Evolutionary conservation across 2,888 invertebrate species (phyloP), one percentile per base, ranked within the genome.

Genomic region (Eugnorisma glareosa): DNA sequence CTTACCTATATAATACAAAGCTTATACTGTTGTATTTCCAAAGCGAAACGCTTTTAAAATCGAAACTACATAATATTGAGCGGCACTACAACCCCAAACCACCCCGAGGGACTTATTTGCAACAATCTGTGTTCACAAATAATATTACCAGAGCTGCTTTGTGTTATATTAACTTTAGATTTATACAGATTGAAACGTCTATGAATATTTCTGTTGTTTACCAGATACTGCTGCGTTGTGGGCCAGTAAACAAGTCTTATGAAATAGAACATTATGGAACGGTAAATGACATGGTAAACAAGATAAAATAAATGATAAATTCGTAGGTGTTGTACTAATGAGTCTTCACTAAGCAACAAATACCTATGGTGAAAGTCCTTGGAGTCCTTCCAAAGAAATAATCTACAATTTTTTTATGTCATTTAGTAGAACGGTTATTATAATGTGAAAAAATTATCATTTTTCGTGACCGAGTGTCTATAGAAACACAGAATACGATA

Each of bases 61-160:
- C 89, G 86, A 87, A 90, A 89, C 88, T 81, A 86, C 70, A 80
- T 88, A 89, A 89, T 88, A 89, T 89, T 81, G 86, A 85, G 83
- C 78, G 76, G 84, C 82, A 88, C 87, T 86, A 86, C 85, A 79
- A 82, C 82, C 86, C 84, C 85, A 81, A 87, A 85, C 87, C 83
- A 81, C 77, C 86, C 83, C 77, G 83, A 63, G 93, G 89, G 93
- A 93, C 90, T 92, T 92, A 93, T 93, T 93, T 93, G 92, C 90
- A 90, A 91, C 92, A 93, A 91, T 92, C 90, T 91, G 92, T 91
- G 89, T 91, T 92, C 90, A 90, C 91, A 91, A 93, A 93, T 92
- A 92, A 90, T 90, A 92, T 92, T 92, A 92, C 90, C 84, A 81
- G 79, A 85, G 83, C 86, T 87, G 87, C 87, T 89, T 89, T 88